A percentile compares a stretch with the other conserved stretches of the same genome.
Evolutionary conservation across 2,113 vertebrate genomes (phyloP).

Genomic region (Acanthochromis polyacanthus): DNA sequence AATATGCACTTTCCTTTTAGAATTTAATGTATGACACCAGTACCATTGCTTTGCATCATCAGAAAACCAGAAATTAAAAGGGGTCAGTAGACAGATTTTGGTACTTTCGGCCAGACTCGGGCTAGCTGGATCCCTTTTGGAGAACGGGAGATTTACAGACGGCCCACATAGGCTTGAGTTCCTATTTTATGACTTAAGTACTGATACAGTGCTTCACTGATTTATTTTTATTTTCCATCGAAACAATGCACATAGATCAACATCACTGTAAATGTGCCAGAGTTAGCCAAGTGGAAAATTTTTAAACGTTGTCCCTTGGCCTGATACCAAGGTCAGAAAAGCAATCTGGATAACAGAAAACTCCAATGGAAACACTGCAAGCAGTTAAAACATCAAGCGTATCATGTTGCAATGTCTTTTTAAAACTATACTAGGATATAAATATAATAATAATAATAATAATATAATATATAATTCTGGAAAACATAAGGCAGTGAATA

Average conservation of each 20-base stretch:
- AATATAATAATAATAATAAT: too few relatives aligned
- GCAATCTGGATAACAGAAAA: neutral
- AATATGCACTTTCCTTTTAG: too few relatives aligned
- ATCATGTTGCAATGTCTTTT: neutral
- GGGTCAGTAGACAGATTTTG: neutral
- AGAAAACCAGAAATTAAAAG: neutral
- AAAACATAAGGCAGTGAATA: too few relatives aligned
- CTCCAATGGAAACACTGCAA: neutral
- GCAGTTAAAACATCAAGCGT: neutral
- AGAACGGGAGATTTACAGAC: neutral
- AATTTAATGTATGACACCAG: too few relatives aligned
- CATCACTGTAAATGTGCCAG: neutral
- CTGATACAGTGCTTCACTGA: neutral
- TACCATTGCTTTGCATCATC: too few relatives aligned
- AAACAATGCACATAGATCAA: slow-evolving; percentile 1
- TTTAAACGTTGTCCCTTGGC: neutral
- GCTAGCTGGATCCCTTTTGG: too few relatives aligned
- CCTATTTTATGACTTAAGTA: neutral
- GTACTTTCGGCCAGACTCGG: too few relatives aligned
- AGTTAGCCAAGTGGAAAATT: neutral
- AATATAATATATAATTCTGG: too few relatives aligned
- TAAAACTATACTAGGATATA: neutral
- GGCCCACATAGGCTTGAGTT: neutral
- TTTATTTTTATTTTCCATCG: neutral
- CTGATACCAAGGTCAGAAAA: neutral